Evolutionary conservation across 92 coral and sea anemone genomes (phyloP), one percentile per base, ranked within the genome.

Genomic region (Siderastrea siderea): DNA sequence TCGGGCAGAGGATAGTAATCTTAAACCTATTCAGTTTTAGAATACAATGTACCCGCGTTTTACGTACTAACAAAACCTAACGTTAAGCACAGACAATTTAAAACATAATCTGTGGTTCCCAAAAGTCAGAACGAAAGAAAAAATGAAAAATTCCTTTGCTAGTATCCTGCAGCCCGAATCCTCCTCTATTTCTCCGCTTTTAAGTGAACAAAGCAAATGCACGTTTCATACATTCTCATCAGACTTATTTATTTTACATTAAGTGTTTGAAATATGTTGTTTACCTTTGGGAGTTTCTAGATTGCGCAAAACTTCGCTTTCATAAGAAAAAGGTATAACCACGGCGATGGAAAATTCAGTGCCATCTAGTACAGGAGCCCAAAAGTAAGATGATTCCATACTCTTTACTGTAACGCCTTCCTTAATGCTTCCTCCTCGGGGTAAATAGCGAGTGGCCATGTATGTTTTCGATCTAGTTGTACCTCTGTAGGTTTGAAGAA

Each of bases 301-400:
- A 15, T 62, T 5, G 62, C 10, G 14, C 2, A 84, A 52, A 47
- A 71, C 73, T 10, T 84, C 81, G 3, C 47, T 48, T 1, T 38
- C 16, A 2, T 72, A 67, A 9, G 72, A 17, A 17, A 84, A 74
- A n/a, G 87, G 87, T 7, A 83, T 61, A 55, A 90, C 95, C 58
- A 92, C 74, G 44, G 85, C 83, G 15, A 92, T 68, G 4, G 93
- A 74, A 64, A 92, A 86, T 75, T 84, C 88, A 9, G 93, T 90
- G 1, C 76, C 84, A 19, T 45, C 48, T 12, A n/a, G n/a, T n/a
- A 92, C 84, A 38, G 86, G 87, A 5, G 60, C 55, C 93, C 95
- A 92, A 69, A 69, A 75, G 64, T 89, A 90, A 14, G 85, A 79
- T 3, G 91, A 58, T 26, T 84, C 58, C 16, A 85, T 54, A 6